Percentiles rank a stretch among this genome's conserved stretches.
phyloP scores from a whole-genome alignment of 2,797 vertebrate species.

The Cuniculus paca region DNA sequence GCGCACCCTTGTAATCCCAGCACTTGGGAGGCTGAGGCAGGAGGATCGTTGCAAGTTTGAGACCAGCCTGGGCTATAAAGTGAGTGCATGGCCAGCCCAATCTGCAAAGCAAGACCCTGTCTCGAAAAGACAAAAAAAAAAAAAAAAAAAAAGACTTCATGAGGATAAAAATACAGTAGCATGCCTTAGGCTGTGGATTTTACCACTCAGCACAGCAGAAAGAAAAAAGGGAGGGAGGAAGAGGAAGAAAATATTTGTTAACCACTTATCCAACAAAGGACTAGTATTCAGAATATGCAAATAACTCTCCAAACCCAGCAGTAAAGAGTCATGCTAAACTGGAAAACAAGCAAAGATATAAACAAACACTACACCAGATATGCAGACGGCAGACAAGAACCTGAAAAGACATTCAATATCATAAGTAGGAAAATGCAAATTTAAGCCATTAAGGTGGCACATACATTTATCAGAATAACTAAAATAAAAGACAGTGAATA shows the following conservation, averaged over 20 bases:
- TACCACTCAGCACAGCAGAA: neutral
- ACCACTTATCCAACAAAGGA: neutral
- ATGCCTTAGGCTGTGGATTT: neutral
- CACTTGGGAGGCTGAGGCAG: too few species aligned
- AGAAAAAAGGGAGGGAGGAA: neutral
- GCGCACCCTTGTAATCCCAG: too few species aligned
- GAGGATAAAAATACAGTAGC: neutral
- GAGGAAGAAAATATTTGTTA: constrained; percentile 16
- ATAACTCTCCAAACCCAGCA: constrained; percentile 19
- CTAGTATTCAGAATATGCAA: neutral
- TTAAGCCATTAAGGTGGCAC: neutral
- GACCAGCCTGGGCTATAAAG: too few species aligned
- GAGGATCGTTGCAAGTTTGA: too few species aligned
- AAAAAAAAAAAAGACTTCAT: neutral
- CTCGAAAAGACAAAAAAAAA: too few species aligned
- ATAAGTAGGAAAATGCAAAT: neutral
- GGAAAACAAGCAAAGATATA: neutral
- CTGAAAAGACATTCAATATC: neutral
- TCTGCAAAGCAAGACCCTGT: too few species aligned
- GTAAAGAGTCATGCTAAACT: neutral
- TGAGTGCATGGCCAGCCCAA: too few species aligned
- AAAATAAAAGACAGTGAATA: neutral
- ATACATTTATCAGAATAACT: neutral
- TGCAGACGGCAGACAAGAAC: neutral
- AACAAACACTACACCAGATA: neutral